Conservation (phyloP, 2,113 vertebrate genomes). For the Lepisosteus osseus region DNA sequence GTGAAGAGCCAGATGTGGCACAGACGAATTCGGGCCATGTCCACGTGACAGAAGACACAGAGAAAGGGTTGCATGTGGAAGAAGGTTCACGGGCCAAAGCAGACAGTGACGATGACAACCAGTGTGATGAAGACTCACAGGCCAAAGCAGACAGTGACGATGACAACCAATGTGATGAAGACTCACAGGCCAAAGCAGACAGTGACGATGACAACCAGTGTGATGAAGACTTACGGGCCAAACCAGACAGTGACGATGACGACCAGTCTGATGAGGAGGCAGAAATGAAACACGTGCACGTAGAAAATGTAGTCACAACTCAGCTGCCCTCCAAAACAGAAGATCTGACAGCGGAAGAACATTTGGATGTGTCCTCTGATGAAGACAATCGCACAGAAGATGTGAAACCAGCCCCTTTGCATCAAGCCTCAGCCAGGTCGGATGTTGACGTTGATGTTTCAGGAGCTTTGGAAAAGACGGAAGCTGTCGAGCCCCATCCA, state of each 20-base stretch:
- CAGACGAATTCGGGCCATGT: not conserved
- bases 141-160: conserved; percentile 3
- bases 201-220: too few relatives aligned
- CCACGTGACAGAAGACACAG: not conserved
- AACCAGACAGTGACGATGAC: not conserved
- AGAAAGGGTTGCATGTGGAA: not conserved
- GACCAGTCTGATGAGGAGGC: not conserved
- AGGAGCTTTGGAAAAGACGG: conserved; percentile 3
- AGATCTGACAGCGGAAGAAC: conserved; percentile 8
- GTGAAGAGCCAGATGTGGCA: not conserved
- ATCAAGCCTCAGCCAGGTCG: too few relatives aligned
- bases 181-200: not conserved
- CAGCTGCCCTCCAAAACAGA: not conserved
- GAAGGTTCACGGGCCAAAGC: not conserved
- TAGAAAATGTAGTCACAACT: not conserved
- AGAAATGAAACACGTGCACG: not conserved
- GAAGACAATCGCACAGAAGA: too few relatives aligned
- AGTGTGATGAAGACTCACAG: not conserved
- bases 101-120: not conserved
- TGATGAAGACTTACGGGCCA: not conserved
- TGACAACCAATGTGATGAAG: not conserved
- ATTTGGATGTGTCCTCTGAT: not conserved
- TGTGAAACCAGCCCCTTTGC: too few relatives aligned
- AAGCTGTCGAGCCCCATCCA: not conserved
- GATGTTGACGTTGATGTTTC: too few relatives aligned